Conservation (phyloP, 2,797 vertebrate species). For the Tympanoctomys barrerae region DNA sequence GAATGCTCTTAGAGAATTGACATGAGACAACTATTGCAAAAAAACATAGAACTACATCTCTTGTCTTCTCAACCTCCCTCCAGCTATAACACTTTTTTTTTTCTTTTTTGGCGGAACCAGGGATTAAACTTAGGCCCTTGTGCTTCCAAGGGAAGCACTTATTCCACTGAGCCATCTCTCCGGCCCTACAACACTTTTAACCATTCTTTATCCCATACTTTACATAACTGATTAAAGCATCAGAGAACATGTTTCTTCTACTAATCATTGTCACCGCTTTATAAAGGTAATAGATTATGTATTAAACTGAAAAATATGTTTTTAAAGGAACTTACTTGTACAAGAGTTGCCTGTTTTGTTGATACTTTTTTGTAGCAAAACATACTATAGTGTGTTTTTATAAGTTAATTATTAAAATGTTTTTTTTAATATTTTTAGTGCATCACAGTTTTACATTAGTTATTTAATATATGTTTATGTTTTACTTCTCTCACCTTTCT, state of each 20-base stretch:
- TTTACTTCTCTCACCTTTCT: slow-evolving; percentile 8
- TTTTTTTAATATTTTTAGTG: slow-evolving; percentile 40
- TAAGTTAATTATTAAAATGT: neutral
- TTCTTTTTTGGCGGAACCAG: too few species aligned
- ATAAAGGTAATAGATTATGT: neutral
- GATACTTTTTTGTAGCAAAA: slow-evolving; percentile 40
- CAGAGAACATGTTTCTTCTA: neutral
- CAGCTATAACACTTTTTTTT: neutral
- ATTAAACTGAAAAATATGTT: neutral
- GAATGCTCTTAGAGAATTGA: neutral
- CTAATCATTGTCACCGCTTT: neutral
- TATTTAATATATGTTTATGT: neutral
- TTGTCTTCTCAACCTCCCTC: neutral
- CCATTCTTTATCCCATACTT: neutral
- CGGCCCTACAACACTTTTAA: too few species aligned
- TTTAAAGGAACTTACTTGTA: neutral
- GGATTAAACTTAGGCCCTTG: too few species aligned
- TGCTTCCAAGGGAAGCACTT: too few species aligned
- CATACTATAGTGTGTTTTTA: neutral
- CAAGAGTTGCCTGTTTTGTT: slow-evolving; percentile 1
- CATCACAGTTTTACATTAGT: neutral
- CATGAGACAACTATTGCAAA: slow-evolving; percentile 11
- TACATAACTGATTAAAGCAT: neutral
- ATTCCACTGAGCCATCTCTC: too few species aligned
- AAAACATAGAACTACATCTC: neutral